Conservation (phyloP, 2,888 invertebrate genomes). For the Melieria crassipennis region DNA sequence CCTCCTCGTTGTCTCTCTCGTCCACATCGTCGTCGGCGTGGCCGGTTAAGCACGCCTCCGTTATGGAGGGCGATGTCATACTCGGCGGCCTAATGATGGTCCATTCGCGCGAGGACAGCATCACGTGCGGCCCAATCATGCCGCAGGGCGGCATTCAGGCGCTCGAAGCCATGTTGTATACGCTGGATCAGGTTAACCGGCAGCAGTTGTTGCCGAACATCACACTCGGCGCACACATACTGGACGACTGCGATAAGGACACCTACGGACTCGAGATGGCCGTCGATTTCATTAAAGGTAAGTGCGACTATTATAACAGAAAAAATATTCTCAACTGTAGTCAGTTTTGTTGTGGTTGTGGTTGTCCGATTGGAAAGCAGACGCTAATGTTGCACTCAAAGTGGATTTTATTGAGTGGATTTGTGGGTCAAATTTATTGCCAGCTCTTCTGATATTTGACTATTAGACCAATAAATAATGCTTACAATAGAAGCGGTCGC, state of each 20-base stretch:
- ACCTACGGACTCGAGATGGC: constrained; percentile 96
- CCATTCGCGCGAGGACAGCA: constrained; percentile 87
- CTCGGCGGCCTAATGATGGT: constrained; percentile 96
- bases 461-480: too few species aligned
- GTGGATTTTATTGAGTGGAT: too few species aligned
- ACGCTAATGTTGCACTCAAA: too few species aligned
- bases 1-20: constrained; percentile 38
- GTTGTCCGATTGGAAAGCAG: too few species aligned
- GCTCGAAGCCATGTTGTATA: constrained; percentile 91
- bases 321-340: too few species aligned
- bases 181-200: constrained; percentile 82
- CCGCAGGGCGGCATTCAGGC: constrained; percentile 92
- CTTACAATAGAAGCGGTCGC: too few species aligned
- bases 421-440: too few species aligned
- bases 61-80: constrained; percentile 87
- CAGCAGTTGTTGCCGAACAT: constrained; percentile 78
- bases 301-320: constrained; percentile 53
- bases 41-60: constrained; percentile 88
- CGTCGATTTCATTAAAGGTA: constrained; percentile 96
- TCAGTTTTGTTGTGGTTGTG: too few species aligned
- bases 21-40: constrained; percentile 64
- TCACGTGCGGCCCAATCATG: constrained; percentile 93
- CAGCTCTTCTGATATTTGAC: too few species aligned
- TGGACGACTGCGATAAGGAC: constrained; percentile 96
- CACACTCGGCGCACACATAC: constrained; percentile 84